Base-by-base conservation (phyloP, 2,888 invertebrate species). In the Lysandra coridon region DNA sequence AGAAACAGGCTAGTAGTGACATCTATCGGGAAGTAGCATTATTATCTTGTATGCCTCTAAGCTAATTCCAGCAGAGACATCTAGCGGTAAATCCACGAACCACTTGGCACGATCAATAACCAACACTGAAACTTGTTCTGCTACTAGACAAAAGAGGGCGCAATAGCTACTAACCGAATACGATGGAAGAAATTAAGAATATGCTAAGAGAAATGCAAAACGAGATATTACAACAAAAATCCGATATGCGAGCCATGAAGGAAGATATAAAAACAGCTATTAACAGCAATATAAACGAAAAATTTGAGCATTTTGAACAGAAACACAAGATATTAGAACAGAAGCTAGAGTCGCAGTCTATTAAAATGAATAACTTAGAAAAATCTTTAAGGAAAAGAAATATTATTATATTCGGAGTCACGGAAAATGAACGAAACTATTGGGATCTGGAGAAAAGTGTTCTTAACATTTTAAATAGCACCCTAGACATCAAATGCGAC, bases 251-350 rank as follows among this genome's bases (percentile, higher is more conserved):
- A 14, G 57, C 12, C 17, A 57, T 57, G 57, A 57, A 57, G 4
- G 17, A 57, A 37, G 64, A 78, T 44, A 64, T 64, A 57, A 78
- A 49, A 23, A 44, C 40, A 40, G 44, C 49, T 23, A 78, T 78
- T 62, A 78, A 62, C 12, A 78, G 40, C n/a, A 78, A 49, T 30
- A 78, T 78, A 12, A 78, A 78, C 30, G 78, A 78, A 64, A 78
- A 78, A 17, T 78, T 78, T 30, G 23, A 40, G 44, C 69, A n/a
- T 49, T 30, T 69, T 23, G 44, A 78, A 78, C 5, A 23, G n/a
- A 78, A 78, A 64, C 37, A 78, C 14, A 3, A 64, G n/a, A 17
- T 64, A 23, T 14, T 78, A 7, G 69, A 78, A 64, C 62, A 4
- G 64, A 78, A 62, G 60, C 37, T 62, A 17, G 40, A 40, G 33